phyloP scores from a whole-genome alignment of 1,140 invertebrate genomes.

The Ceratina australensis region DNA sequence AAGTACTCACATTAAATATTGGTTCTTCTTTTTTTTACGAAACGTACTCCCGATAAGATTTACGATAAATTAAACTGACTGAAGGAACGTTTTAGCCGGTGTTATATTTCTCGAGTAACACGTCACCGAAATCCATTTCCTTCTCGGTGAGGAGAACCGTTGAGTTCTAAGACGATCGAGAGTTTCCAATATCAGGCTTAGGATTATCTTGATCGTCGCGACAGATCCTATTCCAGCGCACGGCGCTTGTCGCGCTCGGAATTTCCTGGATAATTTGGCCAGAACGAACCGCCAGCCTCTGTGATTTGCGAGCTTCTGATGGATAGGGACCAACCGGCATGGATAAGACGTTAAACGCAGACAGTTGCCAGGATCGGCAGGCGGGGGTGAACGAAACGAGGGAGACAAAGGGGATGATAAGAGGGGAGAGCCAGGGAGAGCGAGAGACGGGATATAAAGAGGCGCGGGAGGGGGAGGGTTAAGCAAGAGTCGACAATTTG shows the following conservation, averaged over 20 bases:
- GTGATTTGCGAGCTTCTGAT: conserved; percentile 67
- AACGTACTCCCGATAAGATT: too few species aligned
- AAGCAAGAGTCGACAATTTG: conserved; percentile 64
- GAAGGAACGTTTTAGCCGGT: too few species aligned
- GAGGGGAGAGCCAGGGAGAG: conserved; percentile 4
- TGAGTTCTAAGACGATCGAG: conserved; percentile 49
- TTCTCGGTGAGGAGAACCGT: conserved; percentile 2
- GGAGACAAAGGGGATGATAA: conserved; percentile 23
- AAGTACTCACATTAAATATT: neutral
- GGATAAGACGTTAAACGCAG: conserved; percentile 53
- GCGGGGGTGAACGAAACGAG: conserved; percentile 2
- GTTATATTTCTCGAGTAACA: too few species aligned
- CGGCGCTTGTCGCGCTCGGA: conserved; percentile 39
- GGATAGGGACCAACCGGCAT: conserved; percentile 52
- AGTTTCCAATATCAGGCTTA: conserved; percentile 26
- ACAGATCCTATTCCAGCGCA: conserved; percentile 26
- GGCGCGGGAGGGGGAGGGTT: neutral
- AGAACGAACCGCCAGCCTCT: conserved; percentile 50
- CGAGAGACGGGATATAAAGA: neutral
- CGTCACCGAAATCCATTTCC: neutral
- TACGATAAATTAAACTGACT: too few species aligned
- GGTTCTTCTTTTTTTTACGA: too few species aligned
- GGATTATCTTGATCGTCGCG: conserved; percentile 55
- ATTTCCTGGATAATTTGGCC: conserved; percentile 69
- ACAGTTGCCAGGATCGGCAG: conserved; percentile 41